Conservation (phyloP, 2,797 vertebrate species). For the Tadarida brasiliensis region DNA sequence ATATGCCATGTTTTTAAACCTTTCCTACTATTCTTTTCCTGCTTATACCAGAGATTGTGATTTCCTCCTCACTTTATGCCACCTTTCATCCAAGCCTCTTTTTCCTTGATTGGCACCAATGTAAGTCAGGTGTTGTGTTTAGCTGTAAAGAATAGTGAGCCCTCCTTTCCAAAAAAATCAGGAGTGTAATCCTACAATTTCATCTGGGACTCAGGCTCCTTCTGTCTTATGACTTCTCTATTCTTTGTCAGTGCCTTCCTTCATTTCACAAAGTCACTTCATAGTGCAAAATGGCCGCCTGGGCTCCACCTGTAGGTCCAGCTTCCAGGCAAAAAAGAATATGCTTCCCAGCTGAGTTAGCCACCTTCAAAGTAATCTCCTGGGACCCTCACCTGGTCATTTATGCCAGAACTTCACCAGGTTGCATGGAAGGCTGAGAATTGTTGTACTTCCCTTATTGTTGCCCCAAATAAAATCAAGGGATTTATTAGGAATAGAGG, state of each 20-base stretch:
- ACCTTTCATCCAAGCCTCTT: background rate
- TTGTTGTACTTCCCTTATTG: background rate
- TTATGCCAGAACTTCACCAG: background rate
- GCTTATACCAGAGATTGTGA: background rate
- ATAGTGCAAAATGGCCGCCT: background rate
- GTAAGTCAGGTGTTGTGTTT: background rate
- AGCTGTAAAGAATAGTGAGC: background rate
- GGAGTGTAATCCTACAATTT: background rate
- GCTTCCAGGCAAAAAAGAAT: background rate
- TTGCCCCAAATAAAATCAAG: background rate
- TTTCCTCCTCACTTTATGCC: background rate
- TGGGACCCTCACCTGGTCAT: background rate
- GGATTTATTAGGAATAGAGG: background rate
- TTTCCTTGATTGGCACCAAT: background rate
- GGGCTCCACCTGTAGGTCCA: background rate
- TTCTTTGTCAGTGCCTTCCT: background rate
- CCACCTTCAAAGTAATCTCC: background rate
- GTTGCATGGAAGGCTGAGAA: background rate
- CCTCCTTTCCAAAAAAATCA: constrained; percentile 6
- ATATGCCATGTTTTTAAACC: background rate
- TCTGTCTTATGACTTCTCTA: background rate
- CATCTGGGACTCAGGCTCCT: background rate
- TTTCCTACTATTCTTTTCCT: constrained; percentile 17
- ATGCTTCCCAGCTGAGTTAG: background rate
- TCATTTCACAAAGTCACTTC: background rate